A percentile compares a stretch with the other conserved stretches of the same genome.
Evolutionary conservation across 2,797 vertebrate genomes (phyloP).

Genomic region (Luscinia megarhynchos): DNA sequence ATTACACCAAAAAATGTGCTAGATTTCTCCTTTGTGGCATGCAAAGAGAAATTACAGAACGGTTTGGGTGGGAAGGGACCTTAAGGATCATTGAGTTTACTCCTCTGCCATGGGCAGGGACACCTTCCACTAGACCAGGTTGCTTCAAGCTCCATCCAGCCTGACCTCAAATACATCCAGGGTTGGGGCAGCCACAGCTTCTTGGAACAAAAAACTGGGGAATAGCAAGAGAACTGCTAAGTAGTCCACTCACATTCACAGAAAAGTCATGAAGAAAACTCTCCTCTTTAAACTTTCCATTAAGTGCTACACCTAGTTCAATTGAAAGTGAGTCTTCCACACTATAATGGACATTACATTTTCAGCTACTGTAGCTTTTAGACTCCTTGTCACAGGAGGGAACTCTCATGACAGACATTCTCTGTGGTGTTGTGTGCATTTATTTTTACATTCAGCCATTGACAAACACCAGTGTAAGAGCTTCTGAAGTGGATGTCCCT

Average conservation of each 20-base stretch:
- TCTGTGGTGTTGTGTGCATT: rapidly evolving
- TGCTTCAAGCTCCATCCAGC: background rate
- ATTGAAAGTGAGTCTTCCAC: background rate
- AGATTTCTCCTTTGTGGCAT: background rate
- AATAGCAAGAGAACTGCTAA: rapidly evolving
- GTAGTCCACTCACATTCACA: background rate
- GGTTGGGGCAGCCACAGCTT: background rate
- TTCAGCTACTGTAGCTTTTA: slow-evolving; percentile 10
- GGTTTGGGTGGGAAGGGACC: background rate
- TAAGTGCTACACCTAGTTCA: background rate
- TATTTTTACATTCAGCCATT: background rate
- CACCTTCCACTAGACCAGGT: background rate
- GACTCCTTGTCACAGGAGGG: background rate
- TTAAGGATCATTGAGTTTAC: background rate
- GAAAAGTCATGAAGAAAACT: background rate
- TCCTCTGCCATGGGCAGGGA: background rate
- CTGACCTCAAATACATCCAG: background rate
- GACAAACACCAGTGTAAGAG: background rate
- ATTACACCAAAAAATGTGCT: background rate
- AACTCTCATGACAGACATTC: background rate
- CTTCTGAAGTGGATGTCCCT: background rate
- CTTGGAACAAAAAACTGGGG: background rate
- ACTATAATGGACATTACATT: background rate
- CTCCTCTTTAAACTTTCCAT: background rate
- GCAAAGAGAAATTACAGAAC: background rate